Conservation (phyloP, 2,797 vertebrate genomes). For the Pseudomugil tenellus region DNA sequence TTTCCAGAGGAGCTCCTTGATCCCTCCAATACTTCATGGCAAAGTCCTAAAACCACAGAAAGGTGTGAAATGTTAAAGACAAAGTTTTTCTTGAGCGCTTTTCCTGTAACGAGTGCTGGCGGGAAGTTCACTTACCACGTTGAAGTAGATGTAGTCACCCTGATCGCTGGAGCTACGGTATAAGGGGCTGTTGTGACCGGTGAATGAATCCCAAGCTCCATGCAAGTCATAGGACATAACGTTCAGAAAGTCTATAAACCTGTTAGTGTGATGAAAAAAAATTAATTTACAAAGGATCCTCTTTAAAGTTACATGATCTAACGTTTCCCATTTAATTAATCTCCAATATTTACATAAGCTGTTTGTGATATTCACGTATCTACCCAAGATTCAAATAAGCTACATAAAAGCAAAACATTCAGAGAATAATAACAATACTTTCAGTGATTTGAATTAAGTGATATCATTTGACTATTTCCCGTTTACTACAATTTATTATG, state of each 20-base stretch:
- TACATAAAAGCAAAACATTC: rapidly evolving
- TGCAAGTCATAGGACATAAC: slow-evolving; percentile 87
- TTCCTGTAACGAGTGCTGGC: no score
- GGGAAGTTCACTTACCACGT: slow-evolving; percentile 67
- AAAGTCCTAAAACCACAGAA: slow-evolving; percentile 68
- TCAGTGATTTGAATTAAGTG: no score
- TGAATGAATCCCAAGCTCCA: slow-evolving; percentile 82
- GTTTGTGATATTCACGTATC: no score
- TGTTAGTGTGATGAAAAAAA: no score
- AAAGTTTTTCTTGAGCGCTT: neutral
- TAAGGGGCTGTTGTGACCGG: slow-evolving; percentile 87
- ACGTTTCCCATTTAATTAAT: no score
- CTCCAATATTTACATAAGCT: no score
- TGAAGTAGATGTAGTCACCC: slow-evolving; percentile 81
- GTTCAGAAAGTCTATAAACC: slow-evolving; percentile 83
- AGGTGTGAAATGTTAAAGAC: neutral
- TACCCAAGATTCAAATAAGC: no score
- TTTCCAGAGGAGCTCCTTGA: slow-evolving; percentile 78
- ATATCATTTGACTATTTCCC: no score
- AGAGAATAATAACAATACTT: no score
- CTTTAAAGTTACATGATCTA: no score
- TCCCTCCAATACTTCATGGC: slow-evolving; percentile 84
- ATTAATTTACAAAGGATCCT: no score
- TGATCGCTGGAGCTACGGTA: slow-evolving; percentile 73
- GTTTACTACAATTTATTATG: no score